Evolutionary conservation across 2,888 invertebrate species (phyloP).

Genomic region (Eupithecia centaureata): DNA sequence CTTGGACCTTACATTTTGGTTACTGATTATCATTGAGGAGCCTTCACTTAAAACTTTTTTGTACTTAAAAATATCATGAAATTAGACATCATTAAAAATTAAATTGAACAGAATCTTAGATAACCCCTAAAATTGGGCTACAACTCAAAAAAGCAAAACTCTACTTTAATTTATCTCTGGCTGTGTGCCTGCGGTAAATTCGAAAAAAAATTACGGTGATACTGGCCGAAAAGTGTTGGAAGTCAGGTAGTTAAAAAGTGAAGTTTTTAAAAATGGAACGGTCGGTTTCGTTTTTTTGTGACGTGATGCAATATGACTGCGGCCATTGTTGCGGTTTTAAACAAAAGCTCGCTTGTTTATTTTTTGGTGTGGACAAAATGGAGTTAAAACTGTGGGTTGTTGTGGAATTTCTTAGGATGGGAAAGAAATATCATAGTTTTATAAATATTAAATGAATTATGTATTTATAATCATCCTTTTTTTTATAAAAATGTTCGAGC

Average conservation of each 20-base stretch:
- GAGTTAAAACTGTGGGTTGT: slow-evolving; percentile 8
- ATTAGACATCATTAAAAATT: neutral
- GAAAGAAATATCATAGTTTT: neutral
- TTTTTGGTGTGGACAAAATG: slow-evolving; percentile 14
- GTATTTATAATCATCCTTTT: too few relatives aligned
- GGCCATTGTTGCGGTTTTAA: slow-evolving; percentile 50
- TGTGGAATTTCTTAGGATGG: neutral
- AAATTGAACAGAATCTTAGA: neutral
- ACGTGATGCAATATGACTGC: slow-evolving; percentile 48
- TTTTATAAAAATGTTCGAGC: too few relatives aligned
- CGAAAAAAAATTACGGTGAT: slow-evolving; percentile 55
- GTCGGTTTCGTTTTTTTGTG: slow-evolving; percentile 48
- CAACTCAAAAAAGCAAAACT: slow-evolving; percentile 28
- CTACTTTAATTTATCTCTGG: slow-evolving; percentile 75
- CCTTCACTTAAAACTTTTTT: too few relatives aligned
- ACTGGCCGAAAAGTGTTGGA: slow-evolving; percentile 55
- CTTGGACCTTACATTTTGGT: neutral
- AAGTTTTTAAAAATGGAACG: slow-evolving; percentile 55
- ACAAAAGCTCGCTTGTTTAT: slow-evolving; percentile 36
- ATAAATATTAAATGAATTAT: neutral
- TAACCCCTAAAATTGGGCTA: neutral
- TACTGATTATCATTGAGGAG: too few relatives aligned
- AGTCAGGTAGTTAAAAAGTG: slow-evolving; percentile 55
- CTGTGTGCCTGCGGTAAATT: slow-evolving; percentile 70
- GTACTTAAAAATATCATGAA: too few relatives aligned